These are phyloP conservation scores for Sardina pilchardus DNA, from an alignment of 2,113 vertebrate species.

Conservation along the genomic window DNA sequence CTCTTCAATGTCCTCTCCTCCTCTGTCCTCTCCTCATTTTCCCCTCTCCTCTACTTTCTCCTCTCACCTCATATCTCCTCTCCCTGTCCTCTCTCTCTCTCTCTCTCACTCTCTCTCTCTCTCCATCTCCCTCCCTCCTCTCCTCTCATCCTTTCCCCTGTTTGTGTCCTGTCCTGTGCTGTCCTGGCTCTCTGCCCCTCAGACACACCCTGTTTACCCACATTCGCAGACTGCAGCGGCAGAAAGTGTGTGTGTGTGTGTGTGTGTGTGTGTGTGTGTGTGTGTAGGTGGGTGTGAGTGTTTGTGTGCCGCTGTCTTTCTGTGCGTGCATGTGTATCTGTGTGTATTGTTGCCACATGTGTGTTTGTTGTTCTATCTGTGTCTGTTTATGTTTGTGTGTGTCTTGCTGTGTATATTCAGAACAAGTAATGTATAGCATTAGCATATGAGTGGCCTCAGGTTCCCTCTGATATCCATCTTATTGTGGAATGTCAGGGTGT, in stretches of 20 bases:
- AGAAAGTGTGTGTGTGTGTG: constrained; percentile 20
- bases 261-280: constrained; percentile 29
- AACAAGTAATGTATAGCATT: neutral
- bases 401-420: neutral
- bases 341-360: neutral
- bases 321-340: constrained; percentile 2
- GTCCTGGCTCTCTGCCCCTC: constrained; percentile 6
- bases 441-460: neutral
- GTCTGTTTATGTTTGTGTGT: neutral
- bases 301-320: neutral
- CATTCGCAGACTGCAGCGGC: constrained; percentile 19
- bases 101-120: constrained; percentile 19
- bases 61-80: no score
- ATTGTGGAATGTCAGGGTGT: neutral
- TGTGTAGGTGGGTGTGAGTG: neutral
- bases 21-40: neutral
- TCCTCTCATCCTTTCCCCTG: constrained; percentile 42
- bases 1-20: neutral
- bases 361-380: neutral
- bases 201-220: constrained; percentile 58
- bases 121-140: constrained; percentile 19
- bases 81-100: neutral
- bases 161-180: constrained; percentile 6
- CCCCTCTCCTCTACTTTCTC: constrained; percentile 16
- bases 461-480: neutral